Conservation (phyloP, 1,140 invertebrate species). For the Atta texana region DNA sequence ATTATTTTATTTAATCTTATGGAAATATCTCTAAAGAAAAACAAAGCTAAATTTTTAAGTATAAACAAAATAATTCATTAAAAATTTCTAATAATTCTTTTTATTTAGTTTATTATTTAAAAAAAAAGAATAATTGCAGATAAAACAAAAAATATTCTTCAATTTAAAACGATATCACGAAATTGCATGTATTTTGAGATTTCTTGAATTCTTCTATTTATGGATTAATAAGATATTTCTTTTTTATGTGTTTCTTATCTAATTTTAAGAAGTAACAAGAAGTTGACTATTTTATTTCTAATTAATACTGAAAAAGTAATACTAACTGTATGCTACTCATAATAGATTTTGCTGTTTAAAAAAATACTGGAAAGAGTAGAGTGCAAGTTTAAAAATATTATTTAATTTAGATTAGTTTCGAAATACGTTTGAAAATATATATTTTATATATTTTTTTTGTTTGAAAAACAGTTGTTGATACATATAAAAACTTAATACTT, state of each 20-base stretch:
- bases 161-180: background rate
- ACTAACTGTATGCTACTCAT: background rate
- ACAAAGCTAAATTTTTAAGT: background rate
- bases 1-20: background rate
- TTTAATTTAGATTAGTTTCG: background rate
- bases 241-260: background rate
- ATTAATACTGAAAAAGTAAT: background rate
- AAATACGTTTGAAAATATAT: background rate
- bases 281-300: background rate
- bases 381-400: background rate
- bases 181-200: background rate
- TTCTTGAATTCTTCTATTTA: background rate
- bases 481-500: constrained; percentile 1
- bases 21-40: background rate
- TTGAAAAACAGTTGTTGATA: background rate
- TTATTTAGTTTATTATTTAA: background rate
- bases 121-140: background rate
- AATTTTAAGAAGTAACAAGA: background rate
- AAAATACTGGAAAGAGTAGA: background rate
- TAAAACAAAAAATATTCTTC: background rate
- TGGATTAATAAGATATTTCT: background rate
- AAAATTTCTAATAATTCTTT: background rate
- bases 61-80: background rate
- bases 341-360: background rate
- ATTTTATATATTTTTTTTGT: background rate